These are phyloP conservation scores for Chorisops tibialis DNA, from an alignment of 2,888 invertebrate genomes.

Conservation along the genomic window DNA sequence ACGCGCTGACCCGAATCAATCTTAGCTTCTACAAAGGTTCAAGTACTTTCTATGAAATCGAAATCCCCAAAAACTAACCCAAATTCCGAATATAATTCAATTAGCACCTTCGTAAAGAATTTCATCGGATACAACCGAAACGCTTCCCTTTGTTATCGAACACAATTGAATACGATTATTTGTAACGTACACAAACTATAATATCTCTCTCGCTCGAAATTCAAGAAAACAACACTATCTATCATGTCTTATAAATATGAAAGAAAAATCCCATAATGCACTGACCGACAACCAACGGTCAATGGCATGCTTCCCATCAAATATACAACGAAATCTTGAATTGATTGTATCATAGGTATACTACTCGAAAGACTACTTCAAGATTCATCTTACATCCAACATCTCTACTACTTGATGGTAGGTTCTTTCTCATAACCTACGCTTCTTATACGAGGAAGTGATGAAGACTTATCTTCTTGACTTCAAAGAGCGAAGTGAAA, in stretches of 20 bases:
- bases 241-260: not conserved
- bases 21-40: no score
- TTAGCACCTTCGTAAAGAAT: no score
- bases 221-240: not conserved
- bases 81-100: no score
- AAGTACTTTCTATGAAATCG: no score
- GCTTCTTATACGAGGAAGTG: no score
- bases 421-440: no score
- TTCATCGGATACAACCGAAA: not conserved
- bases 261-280: not conserved
- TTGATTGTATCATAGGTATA: constrained; percentile 15
- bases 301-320: constrained; percentile 12
- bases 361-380: not conserved
- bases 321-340: constrained; percentile 1
- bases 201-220: not conserved
- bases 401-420: no score
- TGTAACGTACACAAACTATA: not conserved
- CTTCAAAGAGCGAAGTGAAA: no score
- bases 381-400: no score
- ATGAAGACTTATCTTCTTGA: no score
- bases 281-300: not conserved
- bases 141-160: constrained; percentile 7
- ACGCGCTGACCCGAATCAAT: no score
- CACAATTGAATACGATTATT: constrained; percentile 2
- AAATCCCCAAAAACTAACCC: no score